These are phyloP conservation scores for Burhinus oedicnemus DNA, from an alignment of 2,113 vertebrate genomes.

Conservation along the genomic window DNA sequence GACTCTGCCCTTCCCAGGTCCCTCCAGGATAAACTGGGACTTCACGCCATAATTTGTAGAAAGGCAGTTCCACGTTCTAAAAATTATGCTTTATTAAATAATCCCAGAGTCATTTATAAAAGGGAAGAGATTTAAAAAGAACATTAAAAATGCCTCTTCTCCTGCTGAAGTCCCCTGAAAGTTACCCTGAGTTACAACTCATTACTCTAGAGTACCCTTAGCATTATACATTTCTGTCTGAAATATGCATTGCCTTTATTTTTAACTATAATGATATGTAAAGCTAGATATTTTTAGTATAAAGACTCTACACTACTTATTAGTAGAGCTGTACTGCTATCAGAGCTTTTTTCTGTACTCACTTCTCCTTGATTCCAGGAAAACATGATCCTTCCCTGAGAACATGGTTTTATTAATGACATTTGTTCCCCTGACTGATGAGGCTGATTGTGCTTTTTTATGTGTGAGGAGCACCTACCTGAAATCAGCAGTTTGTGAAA, in stretches of 20 bases:
- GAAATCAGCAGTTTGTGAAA: background rate
- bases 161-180: background rate
- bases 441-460: background rate
- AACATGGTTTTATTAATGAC: background rate
- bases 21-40: background rate
- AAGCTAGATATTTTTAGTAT: conserved; percentile 35
- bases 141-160: background rate
- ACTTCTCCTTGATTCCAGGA: background rate
- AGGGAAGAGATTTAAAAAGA: background rate
- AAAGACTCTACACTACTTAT: background rate
- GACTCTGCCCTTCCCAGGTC: background rate
- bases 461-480: background rate
- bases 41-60: background rate
- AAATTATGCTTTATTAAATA: conserved; percentile 20
- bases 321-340: background rate
- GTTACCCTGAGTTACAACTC: background rate
- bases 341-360: background rate
- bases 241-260: conserved; percentile 35
- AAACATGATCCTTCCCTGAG: background rate
- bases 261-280: conserved; percentile 9
- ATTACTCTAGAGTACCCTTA: conserved; percentile 16
- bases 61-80: background rate
- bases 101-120: background rate
- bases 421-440: background rate
- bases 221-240: background rate